Percentiles rank a stretch among this genome's conserved stretches.
Conservation (phyloP, 2,113 vertebrate genomes). For the Leucopsar rothschildi region DNA sequence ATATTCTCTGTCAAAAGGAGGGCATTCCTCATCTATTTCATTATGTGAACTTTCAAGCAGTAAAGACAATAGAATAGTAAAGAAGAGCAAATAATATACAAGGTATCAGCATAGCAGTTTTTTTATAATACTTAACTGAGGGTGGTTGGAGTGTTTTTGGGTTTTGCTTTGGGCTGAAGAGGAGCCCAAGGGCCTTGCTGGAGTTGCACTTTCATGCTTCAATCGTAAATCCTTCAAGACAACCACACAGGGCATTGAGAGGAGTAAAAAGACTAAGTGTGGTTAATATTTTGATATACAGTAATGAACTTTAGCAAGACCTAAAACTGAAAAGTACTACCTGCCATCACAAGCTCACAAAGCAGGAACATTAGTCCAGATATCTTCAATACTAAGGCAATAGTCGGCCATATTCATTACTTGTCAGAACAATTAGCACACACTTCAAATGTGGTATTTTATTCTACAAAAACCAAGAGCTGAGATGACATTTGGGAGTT, state of each 20-base stretch:
- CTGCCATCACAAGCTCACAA: not conserved
- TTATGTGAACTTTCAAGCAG: not conserved
- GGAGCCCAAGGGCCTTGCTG: not conserved
- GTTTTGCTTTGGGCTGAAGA: not conserved
- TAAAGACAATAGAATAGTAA: not conserved
- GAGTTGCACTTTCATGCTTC: not conserved
- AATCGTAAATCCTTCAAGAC: not conserved
- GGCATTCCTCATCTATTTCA: not conserved
- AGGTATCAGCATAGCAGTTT: not conserved
- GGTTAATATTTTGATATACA: not conserved
- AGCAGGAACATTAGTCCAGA: not conserved
- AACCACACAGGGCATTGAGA: not conserved
- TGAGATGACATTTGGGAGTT: not conserved
- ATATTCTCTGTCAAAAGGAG: not conserved
- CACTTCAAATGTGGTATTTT: not conserved
- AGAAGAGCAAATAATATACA: not conserved
- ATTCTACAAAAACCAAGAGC: not conserved
- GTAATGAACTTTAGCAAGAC: not conserved
- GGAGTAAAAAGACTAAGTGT: not conserved
- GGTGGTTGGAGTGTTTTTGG: not conserved
- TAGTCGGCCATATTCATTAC: not conserved
- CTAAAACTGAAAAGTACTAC: not conserved
- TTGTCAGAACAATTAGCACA: not conserved
- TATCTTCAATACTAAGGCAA: not conserved
- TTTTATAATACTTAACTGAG: not conserved